Evolutionary conservation across 2,113 vertebrate species (phyloP).

Genomic region (Irena cyanogastra): DNA sequence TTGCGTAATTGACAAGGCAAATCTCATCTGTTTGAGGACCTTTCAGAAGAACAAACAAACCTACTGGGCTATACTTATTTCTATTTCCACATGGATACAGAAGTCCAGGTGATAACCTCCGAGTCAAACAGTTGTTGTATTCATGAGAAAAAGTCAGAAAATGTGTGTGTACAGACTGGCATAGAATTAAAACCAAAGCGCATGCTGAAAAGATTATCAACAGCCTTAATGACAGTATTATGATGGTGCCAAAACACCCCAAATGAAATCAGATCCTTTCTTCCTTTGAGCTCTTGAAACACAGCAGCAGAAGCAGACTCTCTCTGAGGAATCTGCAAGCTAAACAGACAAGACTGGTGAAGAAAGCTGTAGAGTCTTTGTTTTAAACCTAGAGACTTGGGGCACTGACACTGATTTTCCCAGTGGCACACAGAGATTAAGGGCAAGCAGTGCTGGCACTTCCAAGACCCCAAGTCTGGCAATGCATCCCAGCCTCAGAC

Average conservation of each 20-base stretch:
- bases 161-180: not conserved
- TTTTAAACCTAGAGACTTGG: not conserved
- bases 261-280: not conserved
- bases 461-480: not conserved
- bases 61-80: not conserved
- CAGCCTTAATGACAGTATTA: not conserved
- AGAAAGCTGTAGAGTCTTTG: not conserved
- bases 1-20: not conserved
- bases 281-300: not conserved
- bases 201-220: not conserved
- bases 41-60: not conserved
- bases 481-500: not conserved
- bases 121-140: rapidly evolving
- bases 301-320: not conserved
- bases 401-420: not conserved
- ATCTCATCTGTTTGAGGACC: not conserved
- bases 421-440: not conserved
- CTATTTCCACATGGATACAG: not conserved
- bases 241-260: not conserved
- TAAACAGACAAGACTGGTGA: not conserved
- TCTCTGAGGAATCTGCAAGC: not conserved
- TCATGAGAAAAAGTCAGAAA: not conserved
- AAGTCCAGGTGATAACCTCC: not conserved
- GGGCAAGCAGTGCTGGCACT: not conserved
- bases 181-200: not conserved